A percentile compares a stretch with the other conserved stretches of the same genome.
Evolutionary conservation across 2,888 invertebrate species (phyloP).

Genomic region (Orthonychiurus folsomi): DNA sequence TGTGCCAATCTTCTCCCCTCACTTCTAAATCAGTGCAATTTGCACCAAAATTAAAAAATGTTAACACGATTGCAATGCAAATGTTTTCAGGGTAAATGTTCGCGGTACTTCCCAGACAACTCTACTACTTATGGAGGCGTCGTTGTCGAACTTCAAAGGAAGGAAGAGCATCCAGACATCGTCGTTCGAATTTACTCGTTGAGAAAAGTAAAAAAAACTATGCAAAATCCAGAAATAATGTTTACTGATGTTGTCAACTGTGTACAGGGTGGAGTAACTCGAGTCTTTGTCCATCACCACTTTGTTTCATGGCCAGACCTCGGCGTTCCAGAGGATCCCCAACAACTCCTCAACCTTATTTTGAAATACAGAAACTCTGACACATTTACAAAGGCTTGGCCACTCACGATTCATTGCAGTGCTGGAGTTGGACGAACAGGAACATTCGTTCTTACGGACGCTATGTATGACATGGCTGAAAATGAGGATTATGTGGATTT

Average conservation of each 20-base stretch:
- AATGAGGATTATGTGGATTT: slow-evolving; percentile 10
- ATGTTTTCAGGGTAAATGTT: slow-evolving; percentile 11
- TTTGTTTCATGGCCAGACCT: slow-evolving; percentile 12
- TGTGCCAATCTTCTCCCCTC: too few relatives aligned
- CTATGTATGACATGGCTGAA: slow-evolving; percentile 12
- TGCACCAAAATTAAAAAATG: not conserved
- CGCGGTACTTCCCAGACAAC: slow-evolving; percentile 8
- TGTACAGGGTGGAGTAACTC: slow-evolving; percentile 4
- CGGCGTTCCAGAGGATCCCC: slow-evolving; percentile 9
- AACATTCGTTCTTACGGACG: slow-evolving; percentile 11
- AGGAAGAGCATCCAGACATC: slow-evolving; percentile 4
- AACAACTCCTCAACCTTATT: slow-evolving; percentile 10
- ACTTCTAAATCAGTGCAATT: not conserved
- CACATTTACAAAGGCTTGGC: slow-evolving; percentile 12
- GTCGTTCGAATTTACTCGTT: slow-evolving; percentile 10
- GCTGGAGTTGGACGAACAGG: slow-evolving; percentile 13
- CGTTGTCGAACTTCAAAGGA: slow-evolving; percentile 2
- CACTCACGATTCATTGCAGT: slow-evolving; percentile 3
- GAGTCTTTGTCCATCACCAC: slow-evolving; percentile 11
- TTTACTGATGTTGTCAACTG: not conserved
- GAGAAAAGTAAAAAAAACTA: slow-evolving; percentile 1
- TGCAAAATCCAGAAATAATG: not conserved
- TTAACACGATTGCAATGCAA: not conserved
- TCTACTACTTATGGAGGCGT: slow-evolving; percentile 2
- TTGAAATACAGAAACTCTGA: slow-evolving; percentile 4